Conservation (phyloP, 2,888 invertebrate genomes). For the Griposia aprilina region DNA sequence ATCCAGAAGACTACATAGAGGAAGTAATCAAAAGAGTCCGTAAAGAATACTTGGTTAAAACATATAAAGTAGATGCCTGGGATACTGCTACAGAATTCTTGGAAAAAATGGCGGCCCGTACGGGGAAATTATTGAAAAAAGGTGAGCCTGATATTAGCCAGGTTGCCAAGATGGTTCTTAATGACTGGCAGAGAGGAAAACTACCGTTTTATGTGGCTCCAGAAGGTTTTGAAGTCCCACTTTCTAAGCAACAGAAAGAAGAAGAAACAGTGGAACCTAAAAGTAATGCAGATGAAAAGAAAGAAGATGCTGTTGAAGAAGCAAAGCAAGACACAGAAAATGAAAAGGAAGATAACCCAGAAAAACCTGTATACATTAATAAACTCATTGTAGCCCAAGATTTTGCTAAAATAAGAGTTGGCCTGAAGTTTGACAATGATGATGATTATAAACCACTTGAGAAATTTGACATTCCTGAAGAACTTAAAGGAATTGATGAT, state of each 20-base stretch:
- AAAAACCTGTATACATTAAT: conserved; percentile 82
- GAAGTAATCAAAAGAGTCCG: conserved; percentile 96
- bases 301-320: conserved; percentile 73
- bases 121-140: conserved; percentile 97
- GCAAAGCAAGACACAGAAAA: conserved; percentile 74
- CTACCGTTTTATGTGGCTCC: conserved; percentile 98
- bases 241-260: conserved; percentile 84
- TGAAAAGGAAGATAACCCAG: conserved; percentile 72
- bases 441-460: conserved; percentile 92
- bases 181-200: conserved; percentile 99
- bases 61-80: conserved; percentile 97
- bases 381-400: conserved; percentile 93
- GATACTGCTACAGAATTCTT: conserved; percentile 96
- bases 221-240: conserved; percentile 94
- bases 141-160: conserved; percentile 98
- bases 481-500: conserved; percentile 86
- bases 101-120: conserved; percentile 96
- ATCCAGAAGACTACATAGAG: conserved; percentile 98
- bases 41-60: conserved; percentile 96
- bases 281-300: conserved; percentile 70
- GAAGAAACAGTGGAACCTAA: conserved; percentile 69
- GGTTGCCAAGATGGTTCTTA: conserved; percentile 98
- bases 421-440: conserved; percentile 92
- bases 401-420: conserved; percentile 95
- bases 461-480: conserved; percentile 84